These are phyloP conservation scores for Ganaspis brasiliensis DNA, from an alignment of 2,888 invertebrate genomes.

Conservation along the genomic window DNA sequence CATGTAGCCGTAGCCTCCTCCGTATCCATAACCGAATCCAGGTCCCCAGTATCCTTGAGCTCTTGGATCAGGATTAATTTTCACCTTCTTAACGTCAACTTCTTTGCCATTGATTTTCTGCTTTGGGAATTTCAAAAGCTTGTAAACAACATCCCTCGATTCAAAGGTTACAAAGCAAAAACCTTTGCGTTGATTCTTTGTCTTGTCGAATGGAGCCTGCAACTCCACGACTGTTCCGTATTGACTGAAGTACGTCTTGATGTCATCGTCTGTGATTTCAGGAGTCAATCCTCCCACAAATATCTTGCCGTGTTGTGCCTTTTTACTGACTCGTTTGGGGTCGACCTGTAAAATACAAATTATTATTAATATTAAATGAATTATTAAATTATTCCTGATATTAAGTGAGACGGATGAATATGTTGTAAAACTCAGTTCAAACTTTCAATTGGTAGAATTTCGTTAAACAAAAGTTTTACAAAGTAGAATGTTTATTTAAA, in stretches of 20 bases:
- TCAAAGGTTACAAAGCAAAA: conserved; percentile 87
- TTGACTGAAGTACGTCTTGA: conserved; percentile 83
- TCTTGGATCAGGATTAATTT: conserved; percentile 81
- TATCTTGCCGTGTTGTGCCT: conserved; percentile 84
- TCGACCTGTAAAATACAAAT: conserved; percentile 81
- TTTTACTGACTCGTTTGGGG: conserved; percentile 85
- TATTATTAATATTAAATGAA: conserved; percentile 35
- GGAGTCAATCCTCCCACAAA: conserved; percentile 86
- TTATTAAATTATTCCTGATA: neutral
- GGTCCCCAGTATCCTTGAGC: conserved; percentile 78
- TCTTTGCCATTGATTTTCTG: conserved; percentile 84
- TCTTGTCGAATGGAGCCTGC: conserved; percentile 86
- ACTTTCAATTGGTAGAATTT: too few species aligned
- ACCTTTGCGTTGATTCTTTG: conserved; percentile 84
- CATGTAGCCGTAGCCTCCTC: conserved; percentile 75
- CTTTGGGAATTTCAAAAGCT: conserved; percentile 83
- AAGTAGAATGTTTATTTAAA: too few species aligned
- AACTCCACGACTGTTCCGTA: conserved; percentile 84
- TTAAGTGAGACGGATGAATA: too few species aligned
- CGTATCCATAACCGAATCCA: conserved; percentile 76
- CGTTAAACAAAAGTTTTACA: too few species aligned
- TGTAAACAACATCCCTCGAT: conserved; percentile 83
- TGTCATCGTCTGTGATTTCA: conserved; percentile 84
- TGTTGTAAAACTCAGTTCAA: too few species aligned
- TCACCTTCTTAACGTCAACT: conserved; percentile 83